These are phyloP conservation scores for Pristis pectinata DNA, from an alignment of 2,797 vertebrate genomes.

Conservation along the genomic window DNA sequence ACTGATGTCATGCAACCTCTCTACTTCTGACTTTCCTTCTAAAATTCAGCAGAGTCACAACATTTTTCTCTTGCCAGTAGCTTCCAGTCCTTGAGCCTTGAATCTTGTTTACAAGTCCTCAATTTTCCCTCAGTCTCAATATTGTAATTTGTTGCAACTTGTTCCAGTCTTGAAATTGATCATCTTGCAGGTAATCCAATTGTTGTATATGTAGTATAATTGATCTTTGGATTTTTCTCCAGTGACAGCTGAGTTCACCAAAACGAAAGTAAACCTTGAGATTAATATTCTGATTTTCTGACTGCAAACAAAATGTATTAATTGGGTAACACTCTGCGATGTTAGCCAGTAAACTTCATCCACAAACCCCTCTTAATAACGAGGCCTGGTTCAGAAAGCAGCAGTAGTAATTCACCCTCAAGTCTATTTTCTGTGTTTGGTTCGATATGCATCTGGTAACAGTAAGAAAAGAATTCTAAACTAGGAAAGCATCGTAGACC, in stretches of 20 bases:
- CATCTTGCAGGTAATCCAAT: not conserved
- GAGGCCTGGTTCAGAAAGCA: not conserved
- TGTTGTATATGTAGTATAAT: not conserved
- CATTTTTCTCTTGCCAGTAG: not conserved
- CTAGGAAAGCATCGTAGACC: not conserved
- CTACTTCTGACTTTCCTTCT: not conserved
- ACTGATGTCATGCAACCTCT: not conserved
- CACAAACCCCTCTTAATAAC: not conserved
- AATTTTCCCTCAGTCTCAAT: not conserved
- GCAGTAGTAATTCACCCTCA: not conserved
- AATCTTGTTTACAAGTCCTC: not conserved
- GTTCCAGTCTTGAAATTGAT: not conserved
- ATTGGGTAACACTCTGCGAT: not conserved
- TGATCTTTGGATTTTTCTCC: not conserved
- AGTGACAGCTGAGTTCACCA: not conserved
- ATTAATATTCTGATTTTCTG: not conserved
- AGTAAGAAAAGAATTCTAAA: not conserved
- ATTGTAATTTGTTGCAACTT: not conserved
- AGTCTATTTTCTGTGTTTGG: not conserved
- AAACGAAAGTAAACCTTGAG: not conserved
- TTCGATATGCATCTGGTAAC: not conserved
- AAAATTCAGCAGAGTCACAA: not conserved
- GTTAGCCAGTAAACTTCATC: not conserved
- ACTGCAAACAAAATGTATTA: not conserved
- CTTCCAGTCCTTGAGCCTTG: not conserved